Conservation (phyloP, 2,113 vertebrate genomes). For the Tragelaphus scriptus region DNA sequence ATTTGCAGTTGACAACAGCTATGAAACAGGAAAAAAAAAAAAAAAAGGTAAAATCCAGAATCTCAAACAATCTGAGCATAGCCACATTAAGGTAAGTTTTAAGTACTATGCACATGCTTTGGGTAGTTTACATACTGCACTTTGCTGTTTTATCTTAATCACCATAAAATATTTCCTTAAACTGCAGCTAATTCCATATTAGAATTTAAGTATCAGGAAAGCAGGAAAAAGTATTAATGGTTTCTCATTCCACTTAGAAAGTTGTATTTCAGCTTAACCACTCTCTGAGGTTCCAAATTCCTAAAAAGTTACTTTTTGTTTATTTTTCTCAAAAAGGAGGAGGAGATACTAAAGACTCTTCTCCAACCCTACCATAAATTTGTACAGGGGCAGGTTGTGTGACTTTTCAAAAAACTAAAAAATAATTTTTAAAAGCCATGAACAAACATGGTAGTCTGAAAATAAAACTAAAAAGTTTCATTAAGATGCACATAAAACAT, state of each 20-base stretch:
- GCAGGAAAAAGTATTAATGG: neutral
- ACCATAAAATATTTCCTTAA: neutral
- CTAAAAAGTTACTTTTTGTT: neutral
- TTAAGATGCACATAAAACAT: neutral
- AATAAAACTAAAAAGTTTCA: neutral
- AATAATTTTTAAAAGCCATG: neutral
- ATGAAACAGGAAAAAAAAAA: slow-evolving; percentile 46
- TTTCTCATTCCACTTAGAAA: slow-evolving; percentile 18
- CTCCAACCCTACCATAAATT: neutral
- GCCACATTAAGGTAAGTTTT: neutral
- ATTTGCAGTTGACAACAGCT: slow-evolving; percentile 94
- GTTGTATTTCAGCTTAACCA: neutral
- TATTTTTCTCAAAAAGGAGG: neutral
- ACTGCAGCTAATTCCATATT: slow-evolving; percentile 22
- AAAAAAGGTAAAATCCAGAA: slow-evolving; percentile 2
- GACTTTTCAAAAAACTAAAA: slow-evolving; percentile 9
- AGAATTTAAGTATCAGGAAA: slow-evolving; percentile 29
- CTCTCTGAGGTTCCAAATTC: neutral
- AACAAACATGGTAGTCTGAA: neutral
- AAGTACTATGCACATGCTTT: neutral
- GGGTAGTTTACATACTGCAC: neutral
- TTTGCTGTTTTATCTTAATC: neutral
- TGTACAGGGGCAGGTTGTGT: neutral
- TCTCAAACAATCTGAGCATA: neutral
- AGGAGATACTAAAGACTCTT: neutral